Percentiles rank a stretch among this genome's conserved stretches.
phyloP scores from a whole-genome alignment of 2,888 invertebrate genomes.

The Ditula angustiorana region DNA sequence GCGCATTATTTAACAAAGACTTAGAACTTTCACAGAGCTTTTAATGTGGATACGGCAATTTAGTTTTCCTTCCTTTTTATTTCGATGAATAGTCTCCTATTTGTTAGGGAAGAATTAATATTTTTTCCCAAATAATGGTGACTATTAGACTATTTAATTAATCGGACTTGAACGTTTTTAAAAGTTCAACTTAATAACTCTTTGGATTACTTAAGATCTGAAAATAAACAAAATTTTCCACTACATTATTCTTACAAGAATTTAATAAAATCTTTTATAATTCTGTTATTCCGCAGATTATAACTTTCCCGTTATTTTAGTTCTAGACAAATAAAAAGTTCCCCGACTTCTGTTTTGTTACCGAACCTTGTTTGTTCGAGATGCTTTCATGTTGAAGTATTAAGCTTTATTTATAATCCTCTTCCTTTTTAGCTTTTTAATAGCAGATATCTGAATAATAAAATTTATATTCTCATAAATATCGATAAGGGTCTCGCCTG shows the following conservation, averaged over 20 bases:
- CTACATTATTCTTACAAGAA: not conserved
- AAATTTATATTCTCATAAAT: conserved; percentile 57
- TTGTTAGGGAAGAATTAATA: too few species aligned
- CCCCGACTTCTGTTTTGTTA: conserved; percentile 52
- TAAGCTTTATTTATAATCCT: conserved; percentile 21
- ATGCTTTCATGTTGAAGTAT: conserved; percentile 33
- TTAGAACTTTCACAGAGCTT: conserved; percentile 5
- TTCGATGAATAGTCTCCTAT: not conserved
- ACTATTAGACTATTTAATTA: not conserved
- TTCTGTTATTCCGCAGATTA: not conserved
- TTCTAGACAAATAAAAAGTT: conserved; percentile 28
- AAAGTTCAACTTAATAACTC: not conserved
- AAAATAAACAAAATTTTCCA: not conserved
- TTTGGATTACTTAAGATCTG: not conserved
- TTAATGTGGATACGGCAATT: not conserved
- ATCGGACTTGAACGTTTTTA: not conserved
- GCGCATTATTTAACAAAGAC: not conserved
- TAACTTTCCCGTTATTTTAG: not conserved
- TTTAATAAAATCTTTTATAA: not conserved
- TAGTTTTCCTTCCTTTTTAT: not conserved
- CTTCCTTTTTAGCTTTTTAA: conserved; percentile 32
- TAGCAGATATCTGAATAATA: conserved; percentile 40
- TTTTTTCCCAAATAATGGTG: not conserved
- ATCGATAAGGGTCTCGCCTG: conserved; percentile 45
- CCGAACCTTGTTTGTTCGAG: conserved; percentile 19